These are phyloP conservation scores for Icerya purchasi DNA, from an alignment of 2,888 invertebrate species.

Conservation along the genomic window DNA sequence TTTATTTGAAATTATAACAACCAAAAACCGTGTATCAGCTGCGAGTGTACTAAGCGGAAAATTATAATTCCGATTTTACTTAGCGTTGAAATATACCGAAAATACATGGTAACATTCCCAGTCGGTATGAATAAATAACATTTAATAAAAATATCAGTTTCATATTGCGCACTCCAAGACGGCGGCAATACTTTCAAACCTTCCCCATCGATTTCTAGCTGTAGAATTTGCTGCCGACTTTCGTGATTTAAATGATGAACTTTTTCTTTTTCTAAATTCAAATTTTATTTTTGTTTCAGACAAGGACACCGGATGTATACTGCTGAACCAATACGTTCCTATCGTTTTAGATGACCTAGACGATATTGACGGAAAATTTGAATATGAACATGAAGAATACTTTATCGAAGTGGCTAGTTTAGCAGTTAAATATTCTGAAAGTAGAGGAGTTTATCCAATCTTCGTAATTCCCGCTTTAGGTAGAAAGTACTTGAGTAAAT, in stretches of 20 bases:
- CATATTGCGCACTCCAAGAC: no score
- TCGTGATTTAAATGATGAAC: not conserved
- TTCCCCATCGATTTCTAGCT: no score
- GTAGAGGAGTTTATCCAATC: conserved; percentile 23
- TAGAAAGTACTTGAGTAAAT: conserved; percentile 21
- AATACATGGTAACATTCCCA: no score
- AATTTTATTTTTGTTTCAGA: conserved; percentile 1
- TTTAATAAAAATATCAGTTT: no score
- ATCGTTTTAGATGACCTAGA: conserved; percentile 5
- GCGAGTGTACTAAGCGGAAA: no score
- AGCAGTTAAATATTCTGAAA: conserved; percentile 21
- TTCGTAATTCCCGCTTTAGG: conserved; percentile 27
- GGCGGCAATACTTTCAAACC: no score
- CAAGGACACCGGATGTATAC: not conserved
- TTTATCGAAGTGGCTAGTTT: conserved; percentile 24
- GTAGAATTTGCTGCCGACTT: no score
- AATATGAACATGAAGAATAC: conserved; percentile 17
- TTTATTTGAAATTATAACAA: no score
- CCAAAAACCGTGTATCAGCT: no score
- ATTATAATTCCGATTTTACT: no score
- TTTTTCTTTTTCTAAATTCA: not conserved
- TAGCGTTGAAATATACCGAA: no score
- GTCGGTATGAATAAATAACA: no score
- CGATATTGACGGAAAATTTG: not conserved
- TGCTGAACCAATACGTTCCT: conserved; percentile 6